Conservation (phyloP, 2,888 invertebrate species). For the Suillia variegata region DNA sequence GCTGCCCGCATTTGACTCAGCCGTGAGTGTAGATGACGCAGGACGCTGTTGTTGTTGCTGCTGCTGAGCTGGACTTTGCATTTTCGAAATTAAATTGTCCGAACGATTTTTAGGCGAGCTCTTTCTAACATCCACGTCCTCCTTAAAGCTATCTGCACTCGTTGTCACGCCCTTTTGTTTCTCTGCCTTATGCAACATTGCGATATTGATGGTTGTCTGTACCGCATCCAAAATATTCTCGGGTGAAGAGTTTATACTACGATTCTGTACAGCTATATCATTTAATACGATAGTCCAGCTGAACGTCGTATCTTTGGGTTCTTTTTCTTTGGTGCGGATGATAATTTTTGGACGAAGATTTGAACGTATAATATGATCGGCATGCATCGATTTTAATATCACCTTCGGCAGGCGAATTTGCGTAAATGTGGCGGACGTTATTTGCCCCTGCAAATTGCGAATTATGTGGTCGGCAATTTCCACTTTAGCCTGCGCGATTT, state of each 20-base stretch:
- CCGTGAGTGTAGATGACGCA: too few relatives aligned
- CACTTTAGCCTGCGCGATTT: constrained; percentile 40
- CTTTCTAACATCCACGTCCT: neutral
- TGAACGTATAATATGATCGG: constrained; percentile 43
- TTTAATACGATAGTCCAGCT: constrained; percentile 50
- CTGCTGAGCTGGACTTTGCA: too few relatives aligned
- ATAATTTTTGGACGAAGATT: constrained; percentile 39
- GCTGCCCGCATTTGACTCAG: too few relatives aligned
- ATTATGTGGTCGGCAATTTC: constrained; percentile 38
- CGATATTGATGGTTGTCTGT: constrained; percentile 54
- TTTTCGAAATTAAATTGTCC: too few relatives aligned
- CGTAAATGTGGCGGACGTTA: constrained; percentile 34
- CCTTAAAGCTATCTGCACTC: neutral
- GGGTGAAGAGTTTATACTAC: too few relatives aligned
- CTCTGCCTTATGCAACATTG: constrained; percentile 41
- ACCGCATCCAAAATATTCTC: constrained; percentile 42
- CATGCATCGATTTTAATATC: constrained; percentile 42
- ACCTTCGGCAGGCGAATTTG: constrained; percentile 42
- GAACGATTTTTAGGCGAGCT: neutral
- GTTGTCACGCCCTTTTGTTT: neutral
- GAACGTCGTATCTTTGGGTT: constrained; percentile 35
- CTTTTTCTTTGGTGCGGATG: constrained; percentile 2
- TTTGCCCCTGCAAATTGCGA: constrained; percentile 15
- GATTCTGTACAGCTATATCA: constrained; percentile 40
- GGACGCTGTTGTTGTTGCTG: too few relatives aligned